Base-by-base conservation (phyloP, 2,888 invertebrate genomes). In the Lumbricus terrestris region DNA sequence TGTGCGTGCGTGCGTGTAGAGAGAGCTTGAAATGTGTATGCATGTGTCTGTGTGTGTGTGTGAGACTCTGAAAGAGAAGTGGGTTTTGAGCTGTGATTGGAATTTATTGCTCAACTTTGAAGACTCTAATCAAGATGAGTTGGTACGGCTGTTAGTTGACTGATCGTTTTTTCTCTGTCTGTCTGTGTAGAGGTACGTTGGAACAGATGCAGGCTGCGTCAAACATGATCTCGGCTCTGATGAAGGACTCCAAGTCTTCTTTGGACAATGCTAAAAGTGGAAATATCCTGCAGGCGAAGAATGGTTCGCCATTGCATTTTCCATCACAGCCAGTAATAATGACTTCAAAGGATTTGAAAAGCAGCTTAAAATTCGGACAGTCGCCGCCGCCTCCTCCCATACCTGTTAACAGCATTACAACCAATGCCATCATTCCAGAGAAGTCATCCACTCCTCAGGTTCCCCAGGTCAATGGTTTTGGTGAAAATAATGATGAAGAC, bases 191-290 rank as follows among this genome's bases (percentile, higher is more conserved):
- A 37, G 85, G 85, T 34, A 35, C 85, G 4, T 85, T 85, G 85
- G 85, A 85, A 37, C 85, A 85, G 37, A 85, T 85, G 85, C 85
- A 85, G 85, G 85, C 85, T 35, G 85, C 85, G n/a, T 85, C 35
- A 5, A 85, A 85, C 85, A 85, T 85, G 85, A 85, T 85, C 37
- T 85, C 37, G 35, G 35, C 85, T 37, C 35, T 85, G 37, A 85
- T 37, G 85, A 85, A 85, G 23, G 85, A 85, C 37, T 85, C n/a
- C 0, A 37, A 85, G 34, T 35, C 85, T 23, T 85, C 85, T 37
- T 20, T 5, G 18, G 37, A 35, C 37, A 20, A 0, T 35, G 35
- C 20, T 35, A 85, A 37, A 23, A 85, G 23, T 35, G 85, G 85
- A 20, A 37, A 37, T 37, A 1, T 37, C 16, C 35, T 23, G 15